Evolutionary conservation across 1,140 invertebrate genomes (phyloP).

Genomic region (Phortica variegata): DNA sequence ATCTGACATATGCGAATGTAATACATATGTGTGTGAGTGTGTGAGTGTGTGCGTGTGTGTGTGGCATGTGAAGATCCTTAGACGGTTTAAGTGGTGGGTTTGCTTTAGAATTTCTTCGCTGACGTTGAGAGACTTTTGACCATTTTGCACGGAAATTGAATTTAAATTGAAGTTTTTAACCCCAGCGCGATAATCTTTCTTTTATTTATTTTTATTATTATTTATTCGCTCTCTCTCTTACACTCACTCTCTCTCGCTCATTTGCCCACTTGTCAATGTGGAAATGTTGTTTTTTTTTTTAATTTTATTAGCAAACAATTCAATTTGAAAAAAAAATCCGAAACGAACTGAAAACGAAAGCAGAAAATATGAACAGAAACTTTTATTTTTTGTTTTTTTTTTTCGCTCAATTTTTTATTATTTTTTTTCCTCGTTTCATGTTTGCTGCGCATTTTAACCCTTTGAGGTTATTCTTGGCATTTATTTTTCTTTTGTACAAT

Average conservation of each 20-base stretch:
- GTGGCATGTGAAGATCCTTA: no score
- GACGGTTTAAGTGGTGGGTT: slow-evolving; percentile 52
- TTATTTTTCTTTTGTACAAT: slow-evolving; percentile 22
- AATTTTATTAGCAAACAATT: slow-evolving; percentile 51
- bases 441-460: slow-evolving; percentile 54
- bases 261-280: no score
- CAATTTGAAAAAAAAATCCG: background rate
- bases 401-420: slow-evolving; percentile 29
- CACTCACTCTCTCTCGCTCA: no score
- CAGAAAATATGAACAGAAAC: no score
- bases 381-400: slow-evolving; percentile 23
- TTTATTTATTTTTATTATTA: slow-evolving; percentile 38
- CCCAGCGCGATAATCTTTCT: slow-evolving; percentile 47
- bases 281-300: slow-evolving; percentile 43
- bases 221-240: no score
- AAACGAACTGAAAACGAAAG: no score
- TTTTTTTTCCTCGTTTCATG: slow-evolving; percentile 31
- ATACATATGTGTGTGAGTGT: slow-evolving; percentile 29
- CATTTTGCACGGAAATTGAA: slow-evolving; percentile 54
- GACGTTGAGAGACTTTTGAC: slow-evolving; percentile 38
- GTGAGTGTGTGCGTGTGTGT: slow-evolving; percentile 21
- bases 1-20: slow-evolving; percentile 40
- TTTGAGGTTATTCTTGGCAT: slow-evolving; percentile 35
- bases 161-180: slow-evolving; percentile 55
- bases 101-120: slow-evolving; percentile 22